Base-by-base conservation (phyloP, 2,113 vertebrate genomes). In the Ophiodon elongatus region DNA sequence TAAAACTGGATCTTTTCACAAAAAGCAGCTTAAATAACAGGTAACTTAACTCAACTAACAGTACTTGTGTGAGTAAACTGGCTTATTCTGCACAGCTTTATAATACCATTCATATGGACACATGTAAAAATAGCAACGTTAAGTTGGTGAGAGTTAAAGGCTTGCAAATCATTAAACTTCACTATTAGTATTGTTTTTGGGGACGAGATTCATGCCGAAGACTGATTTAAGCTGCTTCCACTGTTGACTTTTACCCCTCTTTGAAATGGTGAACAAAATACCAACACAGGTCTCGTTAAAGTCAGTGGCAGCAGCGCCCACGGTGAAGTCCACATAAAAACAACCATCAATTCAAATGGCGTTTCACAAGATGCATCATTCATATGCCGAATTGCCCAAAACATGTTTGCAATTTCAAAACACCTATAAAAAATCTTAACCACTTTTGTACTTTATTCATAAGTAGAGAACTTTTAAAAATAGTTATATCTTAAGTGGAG, bases 381-480 rank as follows among this genome's bases (percentile, higher is more conserved):
- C 1, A 0, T 27, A 0, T 0, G 45, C 79, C 63, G 85, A 85
- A 83, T 3, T 6, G 0, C 4, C 4, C 13, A 39, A 1, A 67
- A 66, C 15, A 27, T 2, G 1, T 1, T 25, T 1, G 0, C 0
- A 2, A 14, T 37, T 2, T 5, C 1, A 14, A 1, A 37, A 0
- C 0, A 2, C 4, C 0, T 17, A 0, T 4, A 1, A 19, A 7
- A 4, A 13, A 2, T 3, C 0, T 2, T 1, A 29, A 1, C 4
- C 0, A 13, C 14, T 0, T 19, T 29, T 8, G 4, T 13, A 1
- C 1, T 17, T 0, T 3, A 2, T 17, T 13, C 0, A 13, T 6
- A 4, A 39, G 8, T 0, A 57, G 4, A 39, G 0, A 0, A 4
- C 27, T 0, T 4, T 2, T 0, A 39, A 85, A n/a, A 84, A 17